Evolutionary conservation across 2,113 vertebrate genomes (phyloP).

Genomic region (Dasyornis broadbenti): DNA sequence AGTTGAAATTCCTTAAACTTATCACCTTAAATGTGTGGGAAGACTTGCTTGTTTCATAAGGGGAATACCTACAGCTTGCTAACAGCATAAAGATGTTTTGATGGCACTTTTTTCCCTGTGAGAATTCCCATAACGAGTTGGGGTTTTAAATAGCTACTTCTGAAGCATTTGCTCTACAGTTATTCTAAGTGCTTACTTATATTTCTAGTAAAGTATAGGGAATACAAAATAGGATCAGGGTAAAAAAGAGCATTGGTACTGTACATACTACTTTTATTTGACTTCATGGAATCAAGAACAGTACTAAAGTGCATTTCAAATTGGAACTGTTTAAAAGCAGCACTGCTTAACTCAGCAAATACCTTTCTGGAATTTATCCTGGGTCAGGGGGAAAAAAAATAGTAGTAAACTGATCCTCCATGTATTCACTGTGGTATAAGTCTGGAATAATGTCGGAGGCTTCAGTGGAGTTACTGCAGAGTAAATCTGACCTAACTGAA

Average conservation of each 20-base stretch:
- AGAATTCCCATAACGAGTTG: background rate
- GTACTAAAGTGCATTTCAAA: background rate
- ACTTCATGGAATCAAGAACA: background rate
- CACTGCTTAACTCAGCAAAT: background rate
- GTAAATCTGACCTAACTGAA: background rate
- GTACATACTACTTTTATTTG: background rate
- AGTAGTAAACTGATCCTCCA: background rate
- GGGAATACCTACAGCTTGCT: background rate
- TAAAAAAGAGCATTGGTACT: background rate
- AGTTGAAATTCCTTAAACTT: background rate
- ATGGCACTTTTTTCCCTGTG: background rate
- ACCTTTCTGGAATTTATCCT: background rate
- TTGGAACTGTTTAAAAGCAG: background rate
- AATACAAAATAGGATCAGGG: background rate
- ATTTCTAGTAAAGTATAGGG: background rate
- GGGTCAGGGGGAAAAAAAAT: background rate
- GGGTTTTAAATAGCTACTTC: background rate
- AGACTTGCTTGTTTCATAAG: background rate
- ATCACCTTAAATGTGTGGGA: background rate
- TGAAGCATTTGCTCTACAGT: background rate
- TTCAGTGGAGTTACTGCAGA: background rate
- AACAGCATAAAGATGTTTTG: background rate
- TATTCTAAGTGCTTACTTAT: background rate
- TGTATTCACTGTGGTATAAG: background rate
- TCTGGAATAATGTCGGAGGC: accelerated